A percentile compares a stretch with the other conserved stretches of the same genome.
Evolutionary conservation across 2,797 vertebrate species (phyloP).

Genomic region (Anas flavirostris): DNA sequence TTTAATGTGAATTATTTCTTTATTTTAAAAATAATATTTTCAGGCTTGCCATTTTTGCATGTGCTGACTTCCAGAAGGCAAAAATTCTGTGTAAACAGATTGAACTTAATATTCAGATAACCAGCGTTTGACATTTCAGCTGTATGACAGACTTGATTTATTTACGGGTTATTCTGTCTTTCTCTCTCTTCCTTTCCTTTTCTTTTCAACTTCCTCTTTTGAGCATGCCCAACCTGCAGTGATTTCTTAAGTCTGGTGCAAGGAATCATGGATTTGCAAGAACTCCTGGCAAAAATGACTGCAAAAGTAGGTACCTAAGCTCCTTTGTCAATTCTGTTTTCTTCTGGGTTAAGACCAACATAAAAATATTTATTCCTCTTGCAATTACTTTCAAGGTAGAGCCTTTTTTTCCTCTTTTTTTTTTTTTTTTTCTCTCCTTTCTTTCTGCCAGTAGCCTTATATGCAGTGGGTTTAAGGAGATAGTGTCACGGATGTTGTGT

Average conservation of each 20-base stretch:
- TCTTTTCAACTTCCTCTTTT: conserved; percentile 76
- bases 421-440: background rate
- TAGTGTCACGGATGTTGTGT: background rate
- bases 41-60: background rate
- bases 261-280: conserved; percentile 99
- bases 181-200: conserved; percentile 18
- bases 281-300: conserved; percentile 96
- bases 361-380: conserved; percentile 32
- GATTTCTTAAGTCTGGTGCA: conserved; percentile 97
- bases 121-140: background rate
- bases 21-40: background rate
- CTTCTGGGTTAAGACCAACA: background rate
- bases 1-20: background rate
- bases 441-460: background rate
- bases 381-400: background rate
- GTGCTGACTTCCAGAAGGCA: background rate
- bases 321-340: background rate
- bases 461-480: background rate
- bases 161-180: conserved; percentile 31
- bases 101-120: conserved; percentile 2
- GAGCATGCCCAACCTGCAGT: conserved; percentile 97
- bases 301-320: conserved; percentile 87
- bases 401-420: background rate
- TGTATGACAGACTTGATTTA: conserved; percentile 28
- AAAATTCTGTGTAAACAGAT: background rate